These are phyloP conservation scores for Odontophorus gujanensis DNA, from an alignment of 2,113 vertebrate genomes.

Conservation along the genomic window DNA sequence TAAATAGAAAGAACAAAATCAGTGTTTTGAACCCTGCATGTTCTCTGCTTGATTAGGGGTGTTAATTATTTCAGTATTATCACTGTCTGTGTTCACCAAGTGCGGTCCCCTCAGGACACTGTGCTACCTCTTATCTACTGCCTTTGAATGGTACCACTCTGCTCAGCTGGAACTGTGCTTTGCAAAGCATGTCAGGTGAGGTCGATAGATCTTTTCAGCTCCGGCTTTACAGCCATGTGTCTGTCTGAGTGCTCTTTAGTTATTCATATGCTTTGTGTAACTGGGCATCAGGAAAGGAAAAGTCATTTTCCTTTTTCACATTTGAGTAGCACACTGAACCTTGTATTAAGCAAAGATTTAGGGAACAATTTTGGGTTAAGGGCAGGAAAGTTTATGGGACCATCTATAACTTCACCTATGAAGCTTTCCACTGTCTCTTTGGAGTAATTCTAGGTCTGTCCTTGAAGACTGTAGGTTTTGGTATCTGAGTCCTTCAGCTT, in stretches of 20 bases:
- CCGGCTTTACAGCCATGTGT: background rate
- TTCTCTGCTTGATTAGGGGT: constrained; percentile 37
- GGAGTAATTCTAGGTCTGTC: background rate
- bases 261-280: constrained; percentile 42
- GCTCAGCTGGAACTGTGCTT: background rate
- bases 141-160: background rate
- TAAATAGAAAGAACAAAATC: constrained; percentile 26
- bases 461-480: background rate
- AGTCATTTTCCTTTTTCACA: background rate
- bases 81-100: constrained; percentile 12
- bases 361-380: background rate
- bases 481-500: background rate
- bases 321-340: background rate
- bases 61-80: constrained; percentile 54
- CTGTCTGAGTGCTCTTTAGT: constrained; percentile 23
- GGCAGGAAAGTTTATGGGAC: background rate
- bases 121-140: background rate
- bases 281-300: constrained; percentile 3
- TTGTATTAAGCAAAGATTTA: background rate
- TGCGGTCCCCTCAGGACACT: background rate
- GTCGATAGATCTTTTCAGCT: constrained; percentile 34
- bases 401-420: background rate
- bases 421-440: background rate
- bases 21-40: constrained; percentile 10
- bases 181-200: constrained; percentile 5